A percentile compares a stretch with the other conserved stretches of the same genome.
These are phyloP conservation scores for Himantopus leucocephalus DNA, from an alignment of 2,113 vertebrate species.

Conservation along the genomic window DNA sequence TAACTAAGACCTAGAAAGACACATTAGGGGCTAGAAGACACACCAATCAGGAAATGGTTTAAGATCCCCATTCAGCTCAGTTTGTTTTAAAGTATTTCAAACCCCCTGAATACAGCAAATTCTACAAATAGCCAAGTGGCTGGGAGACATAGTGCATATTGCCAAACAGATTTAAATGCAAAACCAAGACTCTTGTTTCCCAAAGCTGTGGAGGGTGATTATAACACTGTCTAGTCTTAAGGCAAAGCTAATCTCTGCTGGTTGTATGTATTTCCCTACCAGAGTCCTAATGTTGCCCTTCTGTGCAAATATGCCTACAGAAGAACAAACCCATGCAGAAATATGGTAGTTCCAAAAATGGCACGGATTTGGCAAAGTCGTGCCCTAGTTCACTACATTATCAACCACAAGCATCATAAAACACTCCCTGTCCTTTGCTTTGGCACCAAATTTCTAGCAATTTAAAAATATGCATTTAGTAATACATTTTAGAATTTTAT, in stretches of 20 bases:
- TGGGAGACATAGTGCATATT: neutral
- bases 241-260: neutral
- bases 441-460: neutral
- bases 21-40: constrained; percentile 49
- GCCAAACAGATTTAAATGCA: constrained; percentile 59
- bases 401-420: neutral
- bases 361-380: neutral
- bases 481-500: neutral
- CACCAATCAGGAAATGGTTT: constrained; percentile 64
- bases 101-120: constrained; percentile 21
- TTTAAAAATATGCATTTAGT: neutral
- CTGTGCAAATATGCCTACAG: neutral
- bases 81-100: constrained; percentile 65
- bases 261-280: neutral
- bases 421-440: neutral
- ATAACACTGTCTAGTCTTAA: constrained; percentile 26
- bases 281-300: neutral
- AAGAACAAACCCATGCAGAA: neutral
- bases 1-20: constrained; percentile 54
- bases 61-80: constrained; percentile 46
- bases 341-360: neutral
- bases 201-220: constrained; percentile 24
- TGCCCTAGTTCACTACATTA: neutral
- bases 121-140: constrained; percentile 31
- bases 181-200: constrained; percentile 49